Percentiles rank a stretch among this genome's conserved stretches.
phyloP scores from a whole-genome alignment of 2,797 vertebrate species.

The Choloepus didactylus region DNA sequence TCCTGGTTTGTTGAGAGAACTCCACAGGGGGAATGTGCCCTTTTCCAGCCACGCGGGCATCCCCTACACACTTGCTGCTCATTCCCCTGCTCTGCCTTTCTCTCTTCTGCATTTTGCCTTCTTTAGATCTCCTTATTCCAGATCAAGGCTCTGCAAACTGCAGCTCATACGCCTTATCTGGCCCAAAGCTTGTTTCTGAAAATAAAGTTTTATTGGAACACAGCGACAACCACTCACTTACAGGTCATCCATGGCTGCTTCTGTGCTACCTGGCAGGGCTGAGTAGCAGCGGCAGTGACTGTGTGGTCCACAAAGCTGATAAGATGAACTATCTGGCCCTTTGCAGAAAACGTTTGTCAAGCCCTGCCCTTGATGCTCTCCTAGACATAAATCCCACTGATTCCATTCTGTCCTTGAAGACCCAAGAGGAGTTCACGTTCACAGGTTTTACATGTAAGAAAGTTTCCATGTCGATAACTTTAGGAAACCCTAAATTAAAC shows the following conservation, averaged over 20 bases:
- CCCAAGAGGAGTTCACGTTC: neutral
- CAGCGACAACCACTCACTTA: fast-evolving
- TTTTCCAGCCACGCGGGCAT: fast-evolving
- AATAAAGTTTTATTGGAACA: neutral
- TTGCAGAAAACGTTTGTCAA: neutral
- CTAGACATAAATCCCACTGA: neutral
- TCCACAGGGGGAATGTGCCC: fast-evolving
- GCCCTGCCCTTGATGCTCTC: neutral
- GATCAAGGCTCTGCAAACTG: neutral
- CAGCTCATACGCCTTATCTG: neutral
- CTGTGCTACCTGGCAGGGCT: fast-evolving
- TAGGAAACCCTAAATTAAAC: neutral
- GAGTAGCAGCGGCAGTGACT: neutral
- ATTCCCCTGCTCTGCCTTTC: too few species aligned
- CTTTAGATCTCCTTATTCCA: neutral
- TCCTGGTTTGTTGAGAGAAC: neutral
- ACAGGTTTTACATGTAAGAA: neutral
- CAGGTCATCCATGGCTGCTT: fast-evolving
- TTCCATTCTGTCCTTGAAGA: neutral
- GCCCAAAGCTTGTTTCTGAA: neutral
- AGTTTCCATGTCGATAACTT: neutral
- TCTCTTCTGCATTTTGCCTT: neutral
- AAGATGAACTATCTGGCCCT: neutral
- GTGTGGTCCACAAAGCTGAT: neutral
- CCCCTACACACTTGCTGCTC: neutral